These are phyloP conservation scores for Phoeniculus purpureus DNA, from an alignment of 2,797 vertebrate genomes.

Conservation along the genomic window DNA sequence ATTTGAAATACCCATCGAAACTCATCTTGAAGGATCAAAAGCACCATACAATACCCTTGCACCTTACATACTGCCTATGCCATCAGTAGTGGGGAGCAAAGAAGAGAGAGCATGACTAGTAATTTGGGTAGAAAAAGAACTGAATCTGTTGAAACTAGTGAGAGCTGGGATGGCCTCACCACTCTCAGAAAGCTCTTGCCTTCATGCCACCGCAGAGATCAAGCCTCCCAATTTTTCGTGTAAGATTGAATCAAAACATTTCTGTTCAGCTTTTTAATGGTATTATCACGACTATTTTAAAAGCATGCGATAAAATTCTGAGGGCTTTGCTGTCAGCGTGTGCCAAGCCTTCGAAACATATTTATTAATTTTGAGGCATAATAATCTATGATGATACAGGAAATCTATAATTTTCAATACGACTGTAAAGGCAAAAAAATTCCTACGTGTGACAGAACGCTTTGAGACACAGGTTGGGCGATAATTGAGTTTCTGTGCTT, in stretches of 20 bases:
- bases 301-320: slow-evolving; percentile 13
- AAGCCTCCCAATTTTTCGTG: neutral
- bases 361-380: slow-evolving; percentile 72
- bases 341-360: slow-evolving; percentile 64
- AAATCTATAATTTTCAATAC: slow-evolving; percentile 55
- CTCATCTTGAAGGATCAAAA: neutral
- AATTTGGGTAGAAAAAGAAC: neutral
- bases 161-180: neutral
- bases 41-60: neutral
- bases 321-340: slow-evolving; percentile 34
- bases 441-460: slow-evolving; percentile 73
- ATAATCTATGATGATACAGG: slow-evolving; percentile 57
- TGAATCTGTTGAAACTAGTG: neutral
- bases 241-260: slow-evolving; percentile 27
- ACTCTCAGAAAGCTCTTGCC: neutral
- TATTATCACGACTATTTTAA: slow-evolving; percentile 29
- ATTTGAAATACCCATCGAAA: neutral
- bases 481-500: slow-evolving; percentile 77
- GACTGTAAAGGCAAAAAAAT: slow-evolving; percentile 70
- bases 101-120: neutral
- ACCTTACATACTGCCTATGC: neutral
- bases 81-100: neutral
- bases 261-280: slow-evolving; percentile 54
- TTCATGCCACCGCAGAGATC: neutral
- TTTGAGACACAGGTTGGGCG: slow-evolving; percentile 74